Evolutionary conservation across 2,797 vertebrate species (phyloP).

Genomic region (Trachops cirrhosus): DNA sequence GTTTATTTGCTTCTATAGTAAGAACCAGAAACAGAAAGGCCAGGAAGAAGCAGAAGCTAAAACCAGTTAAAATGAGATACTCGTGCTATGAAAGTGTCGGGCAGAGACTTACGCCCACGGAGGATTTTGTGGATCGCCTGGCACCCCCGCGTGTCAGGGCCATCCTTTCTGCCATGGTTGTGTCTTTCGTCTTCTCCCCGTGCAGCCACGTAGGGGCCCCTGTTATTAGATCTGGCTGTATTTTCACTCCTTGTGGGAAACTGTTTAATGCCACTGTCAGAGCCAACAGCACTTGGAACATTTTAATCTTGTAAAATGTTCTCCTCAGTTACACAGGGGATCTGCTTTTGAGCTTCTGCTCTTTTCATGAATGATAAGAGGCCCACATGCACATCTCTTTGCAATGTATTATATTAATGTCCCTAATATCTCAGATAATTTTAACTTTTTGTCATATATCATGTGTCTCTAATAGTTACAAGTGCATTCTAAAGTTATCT

Average conservation of each 20-base stretch:
- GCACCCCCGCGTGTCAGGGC: background rate
- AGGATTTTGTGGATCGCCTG: background rate
- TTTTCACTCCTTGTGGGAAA: slow-evolving; percentile 35
- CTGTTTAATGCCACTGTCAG: slow-evolving; percentile 52
- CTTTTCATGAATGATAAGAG: slow-evolving; percentile 18
- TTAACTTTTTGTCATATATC: slow-evolving; percentile 32
- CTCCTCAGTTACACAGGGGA: slow-evolving; percentile 23
- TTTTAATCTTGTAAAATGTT: slow-evolving; percentile 57
- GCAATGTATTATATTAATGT: slow-evolving; percentile 56
- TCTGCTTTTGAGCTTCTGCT: background rate
- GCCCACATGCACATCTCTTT: background rate
- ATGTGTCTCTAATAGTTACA: background rate
- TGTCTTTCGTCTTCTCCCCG: background rate
- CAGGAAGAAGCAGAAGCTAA: slow-evolving; percentile 34
- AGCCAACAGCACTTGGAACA: background rate
- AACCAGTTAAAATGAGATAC: slow-evolving; percentile 65
- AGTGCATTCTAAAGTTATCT: background rate
- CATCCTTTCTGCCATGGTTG: background rate
- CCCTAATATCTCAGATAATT: slow-evolving; percentile 54
- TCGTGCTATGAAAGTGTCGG: slow-evolving; percentile 60
- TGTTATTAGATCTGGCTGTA: slow-evolving; percentile 42
- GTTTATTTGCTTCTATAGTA: slow-evolving; percentile 48
- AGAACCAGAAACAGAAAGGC: slow-evolving; percentile 62
- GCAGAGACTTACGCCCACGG: background rate
- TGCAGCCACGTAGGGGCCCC: background rate